Evolutionary conservation across 2,113 vertebrate genomes (phyloP), one percentile per base, ranked within the genome.

Genomic region (Penelope pileata): DNA sequence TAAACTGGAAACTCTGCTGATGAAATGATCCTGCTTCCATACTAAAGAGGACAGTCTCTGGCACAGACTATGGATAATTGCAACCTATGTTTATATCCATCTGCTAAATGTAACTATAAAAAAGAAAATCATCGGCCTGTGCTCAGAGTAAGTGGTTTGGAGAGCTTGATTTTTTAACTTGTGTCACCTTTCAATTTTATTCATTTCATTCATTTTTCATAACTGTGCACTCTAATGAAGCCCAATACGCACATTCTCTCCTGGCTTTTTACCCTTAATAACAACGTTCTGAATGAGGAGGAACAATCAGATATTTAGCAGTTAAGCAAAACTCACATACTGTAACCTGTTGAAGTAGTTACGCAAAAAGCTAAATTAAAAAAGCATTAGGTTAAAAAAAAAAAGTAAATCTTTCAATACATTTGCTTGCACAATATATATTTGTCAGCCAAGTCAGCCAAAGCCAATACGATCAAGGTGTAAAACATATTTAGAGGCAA

Each of bases 251-350:
- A 79, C 72, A 54, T 10, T 83, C 30, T 32, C 24, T 87, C 26
- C 23, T 15, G 14, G 30, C 9, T 40, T 63, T 75, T 29, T 42
- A 54, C 29, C 32, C 84, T 67, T 87, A 30, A 54, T 32, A 83
- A n/a, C 32, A 59, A 13, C 30, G 4, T 8, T 82, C 40, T 13
- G 27, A 72, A 73, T 0, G 0, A 43, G 16, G 10, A 58, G 73
- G 12, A 85, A 40, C 3, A 66, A 75, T 48, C 27, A 87, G 27
- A 54, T 76, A 60, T 14, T 29, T 8, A 63, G 32, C 32, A 91
- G 56, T 27, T 32, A 67, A 67, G 86, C 9, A 83, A 88, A 77
- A 43, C 4, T 38, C 40, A 67, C 3, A 32, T 34, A 74, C 7
- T 36, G 32, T 27, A 79, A 64, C 38, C 38, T n/a, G 10, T 11